Conservation (phyloP, 2,113 vertebrate species). For the Cyanistes caeruleus region DNA sequence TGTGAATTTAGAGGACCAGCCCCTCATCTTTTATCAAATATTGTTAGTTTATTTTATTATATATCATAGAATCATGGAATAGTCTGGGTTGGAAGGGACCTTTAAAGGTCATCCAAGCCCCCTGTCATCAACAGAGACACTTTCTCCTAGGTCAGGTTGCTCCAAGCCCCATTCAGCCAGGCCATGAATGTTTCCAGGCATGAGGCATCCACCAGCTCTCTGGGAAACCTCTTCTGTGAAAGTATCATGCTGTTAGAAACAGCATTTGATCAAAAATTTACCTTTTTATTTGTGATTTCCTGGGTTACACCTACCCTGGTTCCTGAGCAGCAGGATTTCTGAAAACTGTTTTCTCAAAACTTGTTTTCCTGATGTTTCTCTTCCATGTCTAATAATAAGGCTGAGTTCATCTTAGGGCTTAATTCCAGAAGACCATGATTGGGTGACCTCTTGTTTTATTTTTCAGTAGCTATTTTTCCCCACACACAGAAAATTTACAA, state of each 20-base stretch:
- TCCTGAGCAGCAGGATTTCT: not conserved
- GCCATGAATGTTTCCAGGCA: not conserved
- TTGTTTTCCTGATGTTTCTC: not conserved
- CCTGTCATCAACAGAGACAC: not conserved
- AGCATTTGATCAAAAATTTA: rapidly evolving
- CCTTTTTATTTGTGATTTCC: not conserved
- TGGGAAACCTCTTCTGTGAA: not conserved
- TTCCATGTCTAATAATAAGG: not conserved
- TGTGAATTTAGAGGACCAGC: not conserved
- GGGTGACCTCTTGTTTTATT: not conserved
- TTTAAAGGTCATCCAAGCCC: not conserved
- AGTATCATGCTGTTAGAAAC: not conserved
- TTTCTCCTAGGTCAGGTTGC: not conserved
- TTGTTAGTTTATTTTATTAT: rapidly evolving
- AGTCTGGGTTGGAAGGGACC: not conserved
- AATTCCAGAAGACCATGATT: not conserved
- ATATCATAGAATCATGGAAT: not conserved
- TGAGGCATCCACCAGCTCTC: not conserved
- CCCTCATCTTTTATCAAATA: not conserved
- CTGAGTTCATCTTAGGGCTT: not conserved
- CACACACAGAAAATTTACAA: rapidly evolving
- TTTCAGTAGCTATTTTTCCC: not conserved
- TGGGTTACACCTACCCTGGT: rapidly evolving
- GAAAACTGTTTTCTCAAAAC: not conserved
- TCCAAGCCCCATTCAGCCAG: not conserved